Evolutionary conservation across 2,888 invertebrate species (phyloP).

Genomic region (Callimorpha dominula): DNA sequence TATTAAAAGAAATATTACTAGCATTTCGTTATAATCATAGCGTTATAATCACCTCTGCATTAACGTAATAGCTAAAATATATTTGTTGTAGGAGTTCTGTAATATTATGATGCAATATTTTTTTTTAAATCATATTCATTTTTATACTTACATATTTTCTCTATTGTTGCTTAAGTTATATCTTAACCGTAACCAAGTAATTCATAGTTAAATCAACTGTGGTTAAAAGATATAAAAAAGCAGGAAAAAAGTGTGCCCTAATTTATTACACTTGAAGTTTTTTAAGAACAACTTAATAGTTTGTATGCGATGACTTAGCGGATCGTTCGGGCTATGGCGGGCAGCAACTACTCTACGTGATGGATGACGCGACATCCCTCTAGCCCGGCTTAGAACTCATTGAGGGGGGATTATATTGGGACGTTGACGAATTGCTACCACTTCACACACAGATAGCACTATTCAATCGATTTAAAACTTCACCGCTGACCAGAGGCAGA

Average conservation of each 20-base stretch:
- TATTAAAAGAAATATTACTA: no score
- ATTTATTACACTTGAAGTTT: conserved; percentile 47
- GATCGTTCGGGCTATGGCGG: conserved; percentile 55
- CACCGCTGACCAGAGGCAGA: conserved; percentile 55
- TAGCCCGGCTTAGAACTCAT: conserved; percentile 79
- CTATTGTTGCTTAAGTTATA: neutral
- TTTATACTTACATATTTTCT: neutral
- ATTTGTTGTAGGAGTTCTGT: no score
- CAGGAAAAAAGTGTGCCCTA: conserved; percentile 17
- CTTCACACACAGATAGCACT: conserved; percentile 76
- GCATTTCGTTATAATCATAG: no score
- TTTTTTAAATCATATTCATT: neutral
- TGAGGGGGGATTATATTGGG: conserved; percentile 82
- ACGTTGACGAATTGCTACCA: conserved; percentile 83
- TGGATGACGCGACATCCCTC: conserved; percentile 80
- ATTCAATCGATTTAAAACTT: conserved; percentile 82
- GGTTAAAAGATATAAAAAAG: neutral
- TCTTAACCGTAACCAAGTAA: neutral
- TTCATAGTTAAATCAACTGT: neutral
- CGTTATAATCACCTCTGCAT: no score
- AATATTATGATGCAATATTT: no score
- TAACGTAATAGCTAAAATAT: no score
- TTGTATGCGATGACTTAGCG: conserved; percentile 66
- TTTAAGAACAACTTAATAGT: conserved; percentile 62
- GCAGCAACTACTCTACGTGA: conserved; percentile 65